Evolutionary conservation across 1,140 invertebrate species (phyloP), one percentile per base, ranked within the genome.

Genomic region (Anagrus nilaparvatae): DNA sequence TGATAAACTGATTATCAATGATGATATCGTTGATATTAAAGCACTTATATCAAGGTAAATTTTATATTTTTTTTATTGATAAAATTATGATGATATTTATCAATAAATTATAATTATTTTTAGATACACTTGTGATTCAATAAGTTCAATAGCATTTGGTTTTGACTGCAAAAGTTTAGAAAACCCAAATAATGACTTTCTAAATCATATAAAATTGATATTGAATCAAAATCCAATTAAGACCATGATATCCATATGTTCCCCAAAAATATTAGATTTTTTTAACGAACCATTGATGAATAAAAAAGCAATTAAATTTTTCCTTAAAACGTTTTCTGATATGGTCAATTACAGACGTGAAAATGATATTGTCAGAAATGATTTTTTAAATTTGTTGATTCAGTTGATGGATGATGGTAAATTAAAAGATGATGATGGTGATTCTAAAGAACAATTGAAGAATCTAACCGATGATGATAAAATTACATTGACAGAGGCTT

Each of bases 101-200:
- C 49, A 51, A 31, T 32, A 40, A 21, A 21, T 21, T 23, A 3
- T 12, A 23, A 25, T 37, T 25, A 23, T 32, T 25, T 17, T 2
- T 60, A 57, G 65, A 17, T 78, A 67, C 43, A 71, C 71, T 3
- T 73, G 73, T 43, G 77, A 80, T 49, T 63, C 72, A 2, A 77
- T 79, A 24, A 69, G 69, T 9, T 63, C 62, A 10, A 70, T 71
- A 39, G 71, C 68, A 21, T 76, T 73, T 55, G 72, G 72, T 12
- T 53, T 73, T 7, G 54, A 71, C 5, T 57, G 65, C 1, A 58
- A 67, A 35, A 59, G 66, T n/a, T 56, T 69, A 16, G 50, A 52
- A 17, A 53, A 71, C 40, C 43, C 45, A n/a, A 21, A 57, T 5
- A 46, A 43, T 21, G 49, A 48, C 17, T 58, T 60, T 33, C 48